Percentiles rank a stretch among this genome's conserved stretches.
phyloP scores from a whole-genome alignment of 2,797 vertebrate species.

The Liasis olivaceus region DNA sequence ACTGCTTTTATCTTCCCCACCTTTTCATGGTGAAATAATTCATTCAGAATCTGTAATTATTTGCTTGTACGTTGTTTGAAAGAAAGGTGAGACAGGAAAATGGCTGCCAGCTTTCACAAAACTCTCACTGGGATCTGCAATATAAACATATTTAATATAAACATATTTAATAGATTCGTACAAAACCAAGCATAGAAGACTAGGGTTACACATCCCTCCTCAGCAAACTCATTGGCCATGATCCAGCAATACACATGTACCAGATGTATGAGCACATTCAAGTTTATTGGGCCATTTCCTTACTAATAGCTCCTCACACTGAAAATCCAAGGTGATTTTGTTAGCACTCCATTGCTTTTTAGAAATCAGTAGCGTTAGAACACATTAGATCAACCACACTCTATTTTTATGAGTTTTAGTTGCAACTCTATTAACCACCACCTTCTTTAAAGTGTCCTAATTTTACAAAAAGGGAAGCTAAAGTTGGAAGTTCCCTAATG shows the following conservation, averaged over 20 bases:
- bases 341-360: neutral
- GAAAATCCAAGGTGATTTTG: neutral
- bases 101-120: slow-evolving; percentile 3
- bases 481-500: neutral
- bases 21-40: neutral
- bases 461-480: neutral
- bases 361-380: neutral
- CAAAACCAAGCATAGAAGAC: neutral
- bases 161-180: slow-evolving; percentile 35
- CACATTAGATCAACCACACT: neutral
- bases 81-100: neutral
- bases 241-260: slow-evolving; percentile 26
- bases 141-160: slow-evolving; percentile 45
- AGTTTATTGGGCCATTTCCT: slow-evolving; percentile 3
- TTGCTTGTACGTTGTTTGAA: slow-evolving; percentile 15
- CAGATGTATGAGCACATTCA: neutral
- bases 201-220: slow-evolving; percentile 18
- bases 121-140: slow-evolving; percentile 41
- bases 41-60: slow-evolving; percentile 15
- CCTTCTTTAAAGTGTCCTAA: neutral
- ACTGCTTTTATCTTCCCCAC: slow-evolving; percentile 31
- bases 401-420: neutral
- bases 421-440: neutral
- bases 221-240: slow-evolving; percentile 26
- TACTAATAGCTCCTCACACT: neutral